Evolutionary conservation across 2,113 vertebrate genomes (phyloP).

Genomic region (Argyrosomus japonicus): DNA sequence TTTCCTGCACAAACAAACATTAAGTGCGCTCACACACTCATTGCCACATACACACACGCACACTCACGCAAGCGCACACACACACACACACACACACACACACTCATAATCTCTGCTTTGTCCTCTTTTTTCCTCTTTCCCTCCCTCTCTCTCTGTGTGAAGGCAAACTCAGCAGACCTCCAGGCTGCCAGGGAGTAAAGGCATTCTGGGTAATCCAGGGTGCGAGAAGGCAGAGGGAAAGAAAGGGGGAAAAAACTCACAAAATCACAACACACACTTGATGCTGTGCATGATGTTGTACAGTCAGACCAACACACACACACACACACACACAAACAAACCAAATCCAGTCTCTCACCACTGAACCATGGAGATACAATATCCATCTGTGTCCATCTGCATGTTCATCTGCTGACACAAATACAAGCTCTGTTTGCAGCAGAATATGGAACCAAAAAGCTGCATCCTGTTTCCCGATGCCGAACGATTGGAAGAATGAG

Average conservation of each 20-base stretch:
- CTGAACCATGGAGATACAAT: constrained; percentile 56
- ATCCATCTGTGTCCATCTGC: constrained; percentile 70
- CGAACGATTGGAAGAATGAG: constrained; percentile 28
- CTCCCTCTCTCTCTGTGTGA: constrained; percentile 43
- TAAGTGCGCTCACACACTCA: constrained; percentile 15
- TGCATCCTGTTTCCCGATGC: constrained; percentile 47
- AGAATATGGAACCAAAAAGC: constrained; percentile 56
- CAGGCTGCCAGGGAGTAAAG: constrained; percentile 70
- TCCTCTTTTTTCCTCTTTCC: constrained; percentile 22
- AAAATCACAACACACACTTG: constrained; percentile 52
- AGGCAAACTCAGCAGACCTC: constrained; percentile 81
- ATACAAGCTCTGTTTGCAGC: constrained; percentile 54
- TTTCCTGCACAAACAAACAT: constrained; percentile 54
- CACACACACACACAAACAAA: constrained; percentile 39
- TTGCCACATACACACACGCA: constrained; percentile 15
- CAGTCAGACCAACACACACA: constrained; percentile 27
- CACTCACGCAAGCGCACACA: constrained; percentile 45
- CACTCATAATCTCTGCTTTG: no score
- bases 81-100: constrained; percentile 20
- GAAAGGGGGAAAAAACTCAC: neutral
- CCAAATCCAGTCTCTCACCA: constrained; percentile 49
- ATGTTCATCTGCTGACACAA: constrained; percentile 66
- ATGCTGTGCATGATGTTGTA: constrained; percentile 47
- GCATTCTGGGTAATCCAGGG: constrained; percentile 80
- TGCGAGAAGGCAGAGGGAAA: constrained; percentile 49